Conservation (phyloP, 2,888 invertebrate species). For the Ormyrus pomaceus region DNA sequence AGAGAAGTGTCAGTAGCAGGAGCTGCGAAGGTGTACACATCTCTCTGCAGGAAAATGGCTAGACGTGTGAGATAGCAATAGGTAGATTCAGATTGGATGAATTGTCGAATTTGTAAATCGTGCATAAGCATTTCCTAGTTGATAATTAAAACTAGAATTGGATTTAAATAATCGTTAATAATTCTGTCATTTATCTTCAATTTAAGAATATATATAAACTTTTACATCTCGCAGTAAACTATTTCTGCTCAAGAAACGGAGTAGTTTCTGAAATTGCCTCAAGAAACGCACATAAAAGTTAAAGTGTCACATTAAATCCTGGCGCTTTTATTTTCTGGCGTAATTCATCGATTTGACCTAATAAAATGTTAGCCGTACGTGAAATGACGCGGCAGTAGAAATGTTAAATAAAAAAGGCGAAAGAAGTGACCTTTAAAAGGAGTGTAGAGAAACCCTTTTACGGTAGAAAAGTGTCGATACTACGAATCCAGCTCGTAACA, state of each 20-base stretch:
- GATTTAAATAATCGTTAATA: too few species aligned
- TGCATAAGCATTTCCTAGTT: too few species aligned
- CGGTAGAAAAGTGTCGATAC: slow-evolving; percentile 50
- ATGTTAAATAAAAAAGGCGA: slow-evolving; percentile 49
- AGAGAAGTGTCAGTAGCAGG: background rate
- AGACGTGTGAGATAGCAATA: background rate
- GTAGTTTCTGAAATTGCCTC: slow-evolving; percentile 48
- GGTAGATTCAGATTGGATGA: background rate
- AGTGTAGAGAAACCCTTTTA: slow-evolving; percentile 41
- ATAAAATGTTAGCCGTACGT: slow-evolving; percentile 54
- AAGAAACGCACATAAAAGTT: slow-evolving; percentile 51
- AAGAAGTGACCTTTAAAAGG: slow-evolving; percentile 44
- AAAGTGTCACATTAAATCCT: slow-evolving; percentile 53
- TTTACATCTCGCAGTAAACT: slow-evolving; percentile 44
- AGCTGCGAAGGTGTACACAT: background rate
- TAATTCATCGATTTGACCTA: slow-evolving; percentile 56
- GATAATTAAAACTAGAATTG: too few species aligned
- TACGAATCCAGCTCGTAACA: slow-evolving; percentile 49
- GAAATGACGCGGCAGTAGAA: slow-evolving; percentile 51
- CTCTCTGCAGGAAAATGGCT: background rate
- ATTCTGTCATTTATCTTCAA: too few species aligned
- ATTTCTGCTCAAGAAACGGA: slow-evolving; percentile 33
- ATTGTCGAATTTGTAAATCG: background rate
- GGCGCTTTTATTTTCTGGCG: slow-evolving; percentile 50
- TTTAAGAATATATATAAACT: background rate